A percentile compares a stretch with the other conserved stretches of the same genome.
These are phyloP conservation scores for Noctua fimbriata DNA, from an alignment of 2,888 invertebrate genomes.

Conservation along the genomic window DNA sequence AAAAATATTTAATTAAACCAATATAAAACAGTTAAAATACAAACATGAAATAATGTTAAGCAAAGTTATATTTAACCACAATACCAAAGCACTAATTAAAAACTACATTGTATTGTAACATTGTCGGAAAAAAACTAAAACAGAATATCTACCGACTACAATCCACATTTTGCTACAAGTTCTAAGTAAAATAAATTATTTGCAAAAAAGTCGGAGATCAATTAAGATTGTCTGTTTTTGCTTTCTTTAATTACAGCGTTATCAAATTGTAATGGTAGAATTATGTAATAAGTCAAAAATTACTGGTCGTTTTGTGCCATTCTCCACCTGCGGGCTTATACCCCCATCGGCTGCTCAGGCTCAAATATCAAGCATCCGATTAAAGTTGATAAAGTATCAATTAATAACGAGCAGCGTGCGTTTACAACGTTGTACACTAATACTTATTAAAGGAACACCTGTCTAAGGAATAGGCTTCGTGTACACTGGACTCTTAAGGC, in stretches of 20 bases:
- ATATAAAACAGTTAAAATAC: not conserved
- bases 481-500: slow-evolving; percentile 9
- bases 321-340: slow-evolving; percentile 50
- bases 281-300: slow-evolving; percentile 49
- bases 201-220: slow-evolving; percentile 33
- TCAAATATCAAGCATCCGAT: slow-evolving; percentile 58
- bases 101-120: slow-evolving; percentile 10
- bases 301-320: slow-evolving; percentile 10
- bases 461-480: slow-evolving; percentile 33
- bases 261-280: slow-evolving; percentile 38
- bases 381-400: slow-evolving; percentile 63
- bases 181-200: slow-evolving; percentile 34
- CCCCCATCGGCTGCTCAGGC: slow-evolving; percentile 42
- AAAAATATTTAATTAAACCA: slow-evolving; percentile 12
- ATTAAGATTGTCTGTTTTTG: slow-evolving; percentile 52
- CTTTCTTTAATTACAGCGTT: slow-evolving; percentile 42
- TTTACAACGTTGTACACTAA: slow-evolving; percentile 44
- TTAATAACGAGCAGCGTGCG: slow-evolving; percentile 50
- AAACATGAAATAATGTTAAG: not conserved
- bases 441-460: slow-evolving; percentile 54
- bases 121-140: not conserved
- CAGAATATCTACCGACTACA: not conserved
- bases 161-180: slow-evolving; percentile 9
- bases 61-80: slow-evolving; percentile 7
- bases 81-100: slow-evolving; percentile 25